Conservation (phyloP, 2,113 vertebrate genomes). For the Heterotis niloticus region DNA sequence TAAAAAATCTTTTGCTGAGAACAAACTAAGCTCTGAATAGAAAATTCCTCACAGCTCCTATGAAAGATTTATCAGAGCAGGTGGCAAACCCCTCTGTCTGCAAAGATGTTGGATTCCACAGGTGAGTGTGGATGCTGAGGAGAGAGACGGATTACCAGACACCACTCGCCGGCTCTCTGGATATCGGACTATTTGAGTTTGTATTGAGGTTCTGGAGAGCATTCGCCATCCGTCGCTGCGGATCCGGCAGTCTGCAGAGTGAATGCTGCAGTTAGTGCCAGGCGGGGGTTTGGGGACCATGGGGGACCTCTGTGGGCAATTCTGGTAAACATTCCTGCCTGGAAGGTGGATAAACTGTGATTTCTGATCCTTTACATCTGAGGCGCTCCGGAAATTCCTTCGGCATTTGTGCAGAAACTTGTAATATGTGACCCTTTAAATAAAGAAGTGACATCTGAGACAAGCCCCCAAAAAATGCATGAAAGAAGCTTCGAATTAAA, state of each 20-base stretch:
- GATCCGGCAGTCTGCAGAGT: not conserved
- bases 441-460: no score
- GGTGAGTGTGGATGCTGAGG: conserved; percentile 62
- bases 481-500: no score
- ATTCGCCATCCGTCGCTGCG: not conserved
- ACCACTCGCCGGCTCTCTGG: not conserved
- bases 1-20: not conserved
- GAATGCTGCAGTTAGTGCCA: not conserved
- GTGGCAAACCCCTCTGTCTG: not conserved
- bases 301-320: not conserved
- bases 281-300: not conserved
- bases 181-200: not conserved
- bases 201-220: not conserved
- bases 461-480: no score
- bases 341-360: not conserved
- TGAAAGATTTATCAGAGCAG: not conserved
- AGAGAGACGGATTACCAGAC: conserved; percentile 51
- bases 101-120: conserved; percentile 54
- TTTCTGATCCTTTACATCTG: not conserved
- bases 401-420: not conserved
- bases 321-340: not conserved
- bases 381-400: not conserved
- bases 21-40: not conserved
- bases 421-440: no score
- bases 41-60: not conserved